Conservation (phyloP, 2,113 vertebrate species). For the Elachura formosa region DNA sequence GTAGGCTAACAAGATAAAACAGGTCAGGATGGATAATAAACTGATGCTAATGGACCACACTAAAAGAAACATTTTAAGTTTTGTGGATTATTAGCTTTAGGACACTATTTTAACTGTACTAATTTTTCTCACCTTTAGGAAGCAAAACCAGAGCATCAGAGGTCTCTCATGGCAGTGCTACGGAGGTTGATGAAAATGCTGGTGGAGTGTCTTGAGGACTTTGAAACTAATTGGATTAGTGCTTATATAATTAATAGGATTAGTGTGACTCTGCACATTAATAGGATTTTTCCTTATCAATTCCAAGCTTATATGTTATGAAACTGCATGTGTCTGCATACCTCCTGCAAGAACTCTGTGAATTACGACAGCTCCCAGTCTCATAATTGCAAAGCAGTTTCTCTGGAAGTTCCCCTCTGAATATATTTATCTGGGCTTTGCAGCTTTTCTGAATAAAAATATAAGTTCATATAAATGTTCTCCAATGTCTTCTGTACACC, state of each 20-base stretch:
- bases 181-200: background rate
- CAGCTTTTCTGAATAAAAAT: background rate
- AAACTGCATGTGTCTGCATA: background rate
- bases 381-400: fast-evolving
- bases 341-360: background rate
- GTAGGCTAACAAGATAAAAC: background rate
- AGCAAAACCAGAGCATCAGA: background rate
- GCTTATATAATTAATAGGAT: slow-evolving; percentile 42
- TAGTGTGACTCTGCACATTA: slow-evolving; percentile 3
- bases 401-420: background rate
- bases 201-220: slow-evolving; percentile 1
- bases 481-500: background rate
- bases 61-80: background rate
- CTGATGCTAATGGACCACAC: background rate
- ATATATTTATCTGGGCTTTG: background rate
- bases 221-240: slow-evolving; percentile 46
- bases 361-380: background rate
- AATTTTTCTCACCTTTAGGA: background rate
- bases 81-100: background rate
- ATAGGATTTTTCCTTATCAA: slow-evolving; percentile 49
- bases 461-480: background rate
- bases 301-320: background rate
- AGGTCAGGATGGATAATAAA: background rate
- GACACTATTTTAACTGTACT: background rate
- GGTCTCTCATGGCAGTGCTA: background rate